phyloP scores from a whole-genome alignment of 1,140 invertebrate genomes.

The Nixonia krombeini region DNA sequence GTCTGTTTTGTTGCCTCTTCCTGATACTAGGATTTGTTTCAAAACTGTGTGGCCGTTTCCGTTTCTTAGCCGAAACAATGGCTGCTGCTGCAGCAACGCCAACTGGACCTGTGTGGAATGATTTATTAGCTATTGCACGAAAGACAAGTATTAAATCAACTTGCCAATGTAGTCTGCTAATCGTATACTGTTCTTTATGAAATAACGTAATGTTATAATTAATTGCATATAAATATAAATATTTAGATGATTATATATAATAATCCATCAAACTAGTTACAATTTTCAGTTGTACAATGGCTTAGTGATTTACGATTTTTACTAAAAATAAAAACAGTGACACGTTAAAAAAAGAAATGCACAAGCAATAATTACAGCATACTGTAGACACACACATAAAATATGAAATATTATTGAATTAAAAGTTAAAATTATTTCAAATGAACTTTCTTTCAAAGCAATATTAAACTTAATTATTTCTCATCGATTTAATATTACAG shows the following conservation, averaged over 20 bases:
- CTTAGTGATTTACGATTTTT: not conserved
- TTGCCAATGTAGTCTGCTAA: constrained; percentile 38
- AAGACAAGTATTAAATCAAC: not conserved
- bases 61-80: constrained; percentile 95
- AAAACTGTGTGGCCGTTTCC: constrained; percentile 95
- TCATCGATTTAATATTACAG: too few relatives aligned
- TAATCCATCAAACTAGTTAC: not conserved
- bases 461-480: constrained; percentile 2
- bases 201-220: constrained; percentile 9
- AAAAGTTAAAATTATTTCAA: not conserved
- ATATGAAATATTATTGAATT: constrained; percentile 1
- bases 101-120: constrained; percentile 81
- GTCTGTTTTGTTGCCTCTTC: constrained; percentile 95
- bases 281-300: constrained; percentile 36
- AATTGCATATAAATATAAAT: not conserved
- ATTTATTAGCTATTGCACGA: constrained; percentile 16
- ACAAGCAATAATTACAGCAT: constrained; percentile 47
- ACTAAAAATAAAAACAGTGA: constrained; percentile 2
- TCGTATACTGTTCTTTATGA: constrained; percentile 3
- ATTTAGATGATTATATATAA: constrained; percentile 1
- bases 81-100: constrained; percentile 97
- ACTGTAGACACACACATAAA: constrained; percentile 13
- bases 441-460: too few relatives aligned
- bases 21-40: constrained; percentile 98
- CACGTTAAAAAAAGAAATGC: constrained; percentile 37